These are phyloP conservation scores for Caretta caretta DNA, from an alignment of 2,113 vertebrate species.

Conservation along the genomic window DNA sequence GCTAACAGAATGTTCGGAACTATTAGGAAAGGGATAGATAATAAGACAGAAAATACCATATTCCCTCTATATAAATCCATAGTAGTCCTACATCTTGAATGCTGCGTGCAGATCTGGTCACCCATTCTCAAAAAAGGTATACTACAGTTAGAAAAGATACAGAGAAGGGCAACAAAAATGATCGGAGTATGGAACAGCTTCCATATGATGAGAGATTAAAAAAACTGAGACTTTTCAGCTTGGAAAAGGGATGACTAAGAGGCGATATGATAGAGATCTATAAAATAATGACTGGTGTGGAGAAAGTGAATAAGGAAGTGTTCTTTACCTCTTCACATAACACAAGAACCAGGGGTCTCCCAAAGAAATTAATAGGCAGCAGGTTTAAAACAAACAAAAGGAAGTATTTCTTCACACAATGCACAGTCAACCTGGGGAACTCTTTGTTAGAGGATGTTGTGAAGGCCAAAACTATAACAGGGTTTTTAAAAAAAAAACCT, in stretches of 20 bases:
- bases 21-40: neutral
- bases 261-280: neutral
- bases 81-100: neutral
- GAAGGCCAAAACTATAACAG: neutral
- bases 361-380: neutral
- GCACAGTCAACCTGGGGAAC: neutral
- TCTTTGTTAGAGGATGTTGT: neutral
- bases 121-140: neutral
- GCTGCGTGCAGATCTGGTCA: neutral
- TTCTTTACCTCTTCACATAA: neutral
- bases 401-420: neutral
- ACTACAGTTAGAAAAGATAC: neutral
- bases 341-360: neutral
- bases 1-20: neutral
- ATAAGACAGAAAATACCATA: neutral
- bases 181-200: neutral
- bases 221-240: neutral
- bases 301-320: neutral
- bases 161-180: neutral
- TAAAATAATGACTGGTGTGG: neutral
- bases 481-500: neutral
- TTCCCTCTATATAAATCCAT: neutral
- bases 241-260: neutral
- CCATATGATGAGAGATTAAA: neutral
- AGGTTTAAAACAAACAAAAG: neutral